Evolutionary conservation across 2,113 vertebrate genomes (phyloP).

Genomic region (Uria aalge): DNA sequence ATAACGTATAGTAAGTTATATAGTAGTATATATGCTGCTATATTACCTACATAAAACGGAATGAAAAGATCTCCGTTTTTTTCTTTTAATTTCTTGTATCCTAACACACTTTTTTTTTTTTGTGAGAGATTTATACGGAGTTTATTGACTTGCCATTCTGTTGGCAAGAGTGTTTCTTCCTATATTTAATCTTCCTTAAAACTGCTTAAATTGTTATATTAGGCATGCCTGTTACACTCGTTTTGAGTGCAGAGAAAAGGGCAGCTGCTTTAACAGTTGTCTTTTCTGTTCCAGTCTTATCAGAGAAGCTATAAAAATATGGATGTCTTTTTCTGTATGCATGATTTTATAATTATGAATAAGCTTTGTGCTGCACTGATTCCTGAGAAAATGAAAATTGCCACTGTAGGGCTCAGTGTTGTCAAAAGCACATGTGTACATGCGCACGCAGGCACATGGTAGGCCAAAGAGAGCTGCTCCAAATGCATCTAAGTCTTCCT

Average conservation of each 20-base stretch:
- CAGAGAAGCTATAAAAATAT: neutral
- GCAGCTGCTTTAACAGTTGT: constrained; percentile 47
- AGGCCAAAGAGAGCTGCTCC: neutral
- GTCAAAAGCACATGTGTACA: neutral
- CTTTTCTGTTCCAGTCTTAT: constrained; percentile 17
- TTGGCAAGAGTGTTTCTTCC: neutral
- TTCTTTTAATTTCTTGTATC: neutral
- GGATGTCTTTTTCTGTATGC: neutral
- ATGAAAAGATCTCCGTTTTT: neutral
- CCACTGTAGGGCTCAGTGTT: neutral
- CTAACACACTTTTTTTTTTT: neutral
- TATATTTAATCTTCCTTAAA: constrained; percentile 37
- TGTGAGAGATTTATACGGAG: neutral
- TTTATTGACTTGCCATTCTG: neutral
- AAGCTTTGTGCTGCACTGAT: neutral
- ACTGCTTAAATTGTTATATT: neutral
- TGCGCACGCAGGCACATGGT: fast-evolving
- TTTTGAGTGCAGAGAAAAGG: neutral
- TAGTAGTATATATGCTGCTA: neutral
- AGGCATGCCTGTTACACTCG: neutral
- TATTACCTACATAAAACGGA: neutral
- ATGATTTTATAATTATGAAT: neutral
- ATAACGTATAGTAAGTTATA: neutral
- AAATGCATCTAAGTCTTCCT: neutral
- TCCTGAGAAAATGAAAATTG: neutral